Base-by-base conservation (phyloP, 1,140 invertebrate genomes). In the Nixonia krombeini region DNA sequence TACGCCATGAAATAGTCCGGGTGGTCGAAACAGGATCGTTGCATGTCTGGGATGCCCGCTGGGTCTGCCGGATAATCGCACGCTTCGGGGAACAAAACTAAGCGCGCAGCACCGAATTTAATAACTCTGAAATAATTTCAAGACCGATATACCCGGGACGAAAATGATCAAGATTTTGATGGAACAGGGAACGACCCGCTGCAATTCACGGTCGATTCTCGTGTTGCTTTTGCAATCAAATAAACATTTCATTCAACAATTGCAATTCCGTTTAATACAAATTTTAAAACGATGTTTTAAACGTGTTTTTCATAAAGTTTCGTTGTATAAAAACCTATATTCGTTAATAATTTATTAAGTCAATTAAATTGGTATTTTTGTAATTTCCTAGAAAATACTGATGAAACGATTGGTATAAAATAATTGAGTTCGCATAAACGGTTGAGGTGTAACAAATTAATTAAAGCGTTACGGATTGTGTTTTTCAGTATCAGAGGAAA, bases 51-150 rank as follows among this genome's bases (percentile, higher is more conserved):
- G 51, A 49, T 38, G 46, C 50, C 51, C 47, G 38, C 31, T 47
- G 50, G 35, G 51, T 46, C 51, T 49, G 51, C 52, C 21, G 21
- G 17, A 58, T 67, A 67, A 67, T 67, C 50, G 52, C 40, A 56
- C 63, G 44, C 42, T 41, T 61, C 46, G 28, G 33, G 40, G 41
- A 55, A 50, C 46, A 51, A 61, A 56, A 67, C 51, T 59, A 26
- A 59, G 56, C 31, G 23, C 47, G 18, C 33, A 10, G 52, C 29
- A 17, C 23, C 28, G 38, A 44, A 63, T 67, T 67, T 59, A 67
- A 59, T 59, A 67, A 62, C 33, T 29, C 18, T 21, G 31, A 67
- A 56, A 41, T 45, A 42, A 4, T 57, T 15, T 26, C 12, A 49
- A 44, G 55, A 23, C 2, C 13, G 42, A 51, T 18, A n/a, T 7